A percentile compares a stretch with the other conserved stretches of the same genome.
Evolutionary conservation across 2,113 vertebrate genomes (phyloP).

Genomic region (Tenrec ecaudatus): DNA sequence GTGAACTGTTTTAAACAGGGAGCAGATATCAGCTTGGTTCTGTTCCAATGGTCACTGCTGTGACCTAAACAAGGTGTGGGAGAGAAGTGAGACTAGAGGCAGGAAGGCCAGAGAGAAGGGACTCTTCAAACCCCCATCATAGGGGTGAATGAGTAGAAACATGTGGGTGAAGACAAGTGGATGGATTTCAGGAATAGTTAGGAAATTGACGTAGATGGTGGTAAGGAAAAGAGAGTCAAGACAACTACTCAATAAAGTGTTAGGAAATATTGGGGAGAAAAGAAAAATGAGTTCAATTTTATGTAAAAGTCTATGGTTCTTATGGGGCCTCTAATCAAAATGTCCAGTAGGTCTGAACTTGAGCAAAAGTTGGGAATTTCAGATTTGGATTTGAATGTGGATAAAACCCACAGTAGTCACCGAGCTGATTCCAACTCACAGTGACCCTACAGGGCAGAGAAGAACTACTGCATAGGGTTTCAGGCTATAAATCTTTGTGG

Average conservation of each 20-base stretch:
- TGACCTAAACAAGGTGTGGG: too few relatives aligned
- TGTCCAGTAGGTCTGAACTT: background rate
- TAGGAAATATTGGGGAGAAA: background rate
- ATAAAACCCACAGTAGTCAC: too few relatives aligned
- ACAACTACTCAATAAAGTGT: background rate
- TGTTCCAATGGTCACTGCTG: conserved; percentile 1
- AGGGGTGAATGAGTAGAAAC: background rate
- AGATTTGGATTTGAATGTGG: background rate
- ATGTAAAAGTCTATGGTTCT: background rate
- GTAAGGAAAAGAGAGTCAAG: conserved; percentile 7
- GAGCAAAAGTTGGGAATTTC: background rate
- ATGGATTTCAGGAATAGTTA: conserved; percentile 14
- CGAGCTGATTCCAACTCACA: too few relatives aligned
- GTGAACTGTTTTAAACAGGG: background rate
- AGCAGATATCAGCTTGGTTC: background rate
- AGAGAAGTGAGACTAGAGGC: background rate
- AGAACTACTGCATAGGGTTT: too few relatives aligned
- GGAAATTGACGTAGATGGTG: background rate
- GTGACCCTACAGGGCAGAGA: too few relatives aligned
- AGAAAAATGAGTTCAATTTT: conserved; percentile 14
- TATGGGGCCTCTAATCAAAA: background rate
- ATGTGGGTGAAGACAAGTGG: background rate
- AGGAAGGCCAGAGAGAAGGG: background rate
- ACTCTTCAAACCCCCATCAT: background rate
- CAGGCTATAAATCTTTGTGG: too few relatives aligned